These are phyloP conservation scores for Emydura subglobosa DNA, from an alignment of 2,113 vertebrate genomes.

Conservation along the genomic window DNA sequence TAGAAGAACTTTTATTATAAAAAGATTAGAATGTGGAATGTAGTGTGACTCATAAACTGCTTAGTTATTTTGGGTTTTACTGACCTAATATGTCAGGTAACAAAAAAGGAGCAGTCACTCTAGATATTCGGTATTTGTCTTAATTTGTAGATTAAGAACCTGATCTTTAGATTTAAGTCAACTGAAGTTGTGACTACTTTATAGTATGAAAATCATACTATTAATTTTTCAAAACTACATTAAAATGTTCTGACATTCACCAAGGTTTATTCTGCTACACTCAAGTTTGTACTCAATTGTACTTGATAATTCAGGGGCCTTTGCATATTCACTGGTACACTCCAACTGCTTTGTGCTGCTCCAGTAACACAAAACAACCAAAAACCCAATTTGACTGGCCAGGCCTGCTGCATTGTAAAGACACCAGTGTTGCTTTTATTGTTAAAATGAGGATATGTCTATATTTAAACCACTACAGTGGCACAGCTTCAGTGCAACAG, in stretches of 20 bases:
- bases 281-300: not conserved
- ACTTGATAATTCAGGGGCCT: not conserved
- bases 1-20: not conserved
- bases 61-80: not conserved
- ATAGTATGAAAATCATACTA: not conserved
- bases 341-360: not conserved
- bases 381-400: not conserved
- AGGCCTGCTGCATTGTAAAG: not conserved
- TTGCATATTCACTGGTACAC: not conserved
- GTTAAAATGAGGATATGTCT: not conserved
- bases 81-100: not conserved
- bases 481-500: too few relatives aligned
- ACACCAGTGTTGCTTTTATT: not conserved
- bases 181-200: not conserved
- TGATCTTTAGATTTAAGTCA: not conserved
- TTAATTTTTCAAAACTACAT: not conserved
- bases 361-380: not conserved
- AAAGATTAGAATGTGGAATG: not conserved
- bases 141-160: not conserved
- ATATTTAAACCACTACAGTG: not conserved
- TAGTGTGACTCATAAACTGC: not conserved
- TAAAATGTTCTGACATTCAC: not conserved
- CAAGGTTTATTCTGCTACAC: not conserved
- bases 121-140: not conserved
- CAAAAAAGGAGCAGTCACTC: not conserved